These are phyloP conservation scores for Puma concolor DNA, from an alignment of 2,113 vertebrate genomes.

Conservation along the genomic window DNA sequence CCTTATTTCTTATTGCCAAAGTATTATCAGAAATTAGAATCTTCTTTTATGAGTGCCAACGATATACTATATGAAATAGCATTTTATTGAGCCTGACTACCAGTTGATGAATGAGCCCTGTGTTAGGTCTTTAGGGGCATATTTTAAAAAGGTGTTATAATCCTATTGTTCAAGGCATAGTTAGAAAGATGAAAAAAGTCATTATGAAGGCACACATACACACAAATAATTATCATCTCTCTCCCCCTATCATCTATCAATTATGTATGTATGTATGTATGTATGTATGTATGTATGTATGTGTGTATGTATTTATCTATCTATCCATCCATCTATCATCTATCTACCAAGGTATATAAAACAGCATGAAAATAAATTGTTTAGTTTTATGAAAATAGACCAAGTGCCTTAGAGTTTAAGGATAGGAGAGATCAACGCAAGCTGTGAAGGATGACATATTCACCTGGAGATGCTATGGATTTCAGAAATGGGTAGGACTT, in stretches of 20 bases:
- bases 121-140: background rate
- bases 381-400: background rate
- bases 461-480: background rate
- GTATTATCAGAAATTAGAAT: background rate
- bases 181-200: constrained; percentile 18
- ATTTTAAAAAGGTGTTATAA: background rate
- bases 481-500: background rate
- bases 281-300: background rate
- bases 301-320: background rate
- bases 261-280: background rate
- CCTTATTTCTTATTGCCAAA: background rate
- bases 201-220: background rate
- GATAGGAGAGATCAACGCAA: background rate
- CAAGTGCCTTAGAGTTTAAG: background rate
- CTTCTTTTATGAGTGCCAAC: background rate
- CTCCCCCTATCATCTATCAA: background rate
- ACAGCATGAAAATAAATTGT: background rate
- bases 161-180: background rate
- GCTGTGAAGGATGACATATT: background rate
- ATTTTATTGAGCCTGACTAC: background rate
- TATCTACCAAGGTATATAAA: background rate
- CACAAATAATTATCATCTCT: background rate
- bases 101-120: background rate
- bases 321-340: background rate
- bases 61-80: background rate